These are phyloP conservation scores for Patella vulgata DNA, from an alignment of 1,140 invertebrate species.

Conservation along the genomic window DNA sequence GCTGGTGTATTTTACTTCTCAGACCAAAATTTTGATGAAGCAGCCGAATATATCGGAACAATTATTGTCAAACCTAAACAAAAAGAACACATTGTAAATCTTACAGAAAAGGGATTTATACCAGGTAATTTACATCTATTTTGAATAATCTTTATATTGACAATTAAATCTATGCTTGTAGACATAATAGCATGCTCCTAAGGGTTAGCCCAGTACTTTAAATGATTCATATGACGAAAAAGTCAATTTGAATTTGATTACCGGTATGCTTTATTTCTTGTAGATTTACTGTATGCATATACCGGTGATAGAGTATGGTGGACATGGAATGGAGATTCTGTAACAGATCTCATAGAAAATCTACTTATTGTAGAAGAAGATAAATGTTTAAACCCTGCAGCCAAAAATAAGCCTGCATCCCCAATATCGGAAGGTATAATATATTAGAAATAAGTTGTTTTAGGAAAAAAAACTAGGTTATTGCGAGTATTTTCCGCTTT, in stretches of 20 bases:
- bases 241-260: no score
- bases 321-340: constrained; percentile 55
- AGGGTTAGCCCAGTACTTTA: not conserved
- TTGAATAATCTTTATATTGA: no score
- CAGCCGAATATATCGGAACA: constrained; percentile 65
- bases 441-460: no score
- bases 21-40: constrained; percentile 63
- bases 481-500: no score
- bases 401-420: constrained; percentile 23
- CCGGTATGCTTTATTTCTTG: no score
- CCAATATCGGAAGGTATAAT: not conserved
- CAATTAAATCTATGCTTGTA: no score
- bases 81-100: constrained; percentile 58
- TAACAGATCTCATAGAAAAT: constrained; percentile 32
- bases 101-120: constrained; percentile 58
- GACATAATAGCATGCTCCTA: no score
- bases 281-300: constrained; percentile 52
- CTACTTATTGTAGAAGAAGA: constrained; percentile 55
- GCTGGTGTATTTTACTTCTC: constrained; percentile 66
- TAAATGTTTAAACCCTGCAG: constrained; percentile 51
- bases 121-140: constrained; percentile 61
- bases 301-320: constrained; percentile 65
- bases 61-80: constrained; percentile 66
- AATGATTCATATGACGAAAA: no score
- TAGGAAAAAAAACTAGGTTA: no score